These are phyloP conservation scores for Sardinella longiceps DNA, from an alignment of 2,797 vertebrate species.

Conservation along the genomic window DNA sequence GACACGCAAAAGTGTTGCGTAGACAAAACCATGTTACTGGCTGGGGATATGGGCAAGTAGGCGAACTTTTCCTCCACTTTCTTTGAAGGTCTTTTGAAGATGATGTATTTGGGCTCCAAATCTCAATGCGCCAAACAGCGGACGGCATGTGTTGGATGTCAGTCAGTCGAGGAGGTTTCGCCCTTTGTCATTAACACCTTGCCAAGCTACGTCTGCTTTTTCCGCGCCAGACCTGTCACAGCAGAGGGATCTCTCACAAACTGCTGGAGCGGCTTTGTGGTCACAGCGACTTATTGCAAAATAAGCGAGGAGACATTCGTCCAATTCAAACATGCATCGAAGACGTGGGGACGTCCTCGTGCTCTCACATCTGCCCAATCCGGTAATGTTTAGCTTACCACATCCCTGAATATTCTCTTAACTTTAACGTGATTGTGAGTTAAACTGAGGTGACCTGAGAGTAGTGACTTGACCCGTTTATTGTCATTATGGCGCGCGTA, in stretches of 20 bases:
- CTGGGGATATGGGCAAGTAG: neutral
- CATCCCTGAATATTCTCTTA: neutral
- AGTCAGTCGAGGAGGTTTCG: neutral
- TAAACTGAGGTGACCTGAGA: neutral
- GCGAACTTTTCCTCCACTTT: neutral
- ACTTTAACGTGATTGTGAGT: neutral
- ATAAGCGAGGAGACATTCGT: neutral
- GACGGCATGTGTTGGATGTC: neutral
- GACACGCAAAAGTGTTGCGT: neutral
- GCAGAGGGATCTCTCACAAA: neutral
- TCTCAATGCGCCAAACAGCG: neutral
- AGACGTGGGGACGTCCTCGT: neutral
- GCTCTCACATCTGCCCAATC: neutral
- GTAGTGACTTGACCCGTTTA: neutral
- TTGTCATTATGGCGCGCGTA: neutral
- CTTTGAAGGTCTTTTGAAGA: neutral
- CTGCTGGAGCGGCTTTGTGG: neutral
- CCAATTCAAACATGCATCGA: conserved; percentile 4
- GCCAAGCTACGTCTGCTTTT: neutral
- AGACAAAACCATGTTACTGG: neutral
- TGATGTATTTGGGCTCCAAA: neutral
- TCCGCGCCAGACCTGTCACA: neutral
- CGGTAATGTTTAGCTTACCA: neutral
- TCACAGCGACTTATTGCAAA: neutral
- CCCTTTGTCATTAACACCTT: neutral